Base-by-base conservation (phyloP, 2,888 invertebrate genomes). In the Onthophagus sagittarius region DNA sequence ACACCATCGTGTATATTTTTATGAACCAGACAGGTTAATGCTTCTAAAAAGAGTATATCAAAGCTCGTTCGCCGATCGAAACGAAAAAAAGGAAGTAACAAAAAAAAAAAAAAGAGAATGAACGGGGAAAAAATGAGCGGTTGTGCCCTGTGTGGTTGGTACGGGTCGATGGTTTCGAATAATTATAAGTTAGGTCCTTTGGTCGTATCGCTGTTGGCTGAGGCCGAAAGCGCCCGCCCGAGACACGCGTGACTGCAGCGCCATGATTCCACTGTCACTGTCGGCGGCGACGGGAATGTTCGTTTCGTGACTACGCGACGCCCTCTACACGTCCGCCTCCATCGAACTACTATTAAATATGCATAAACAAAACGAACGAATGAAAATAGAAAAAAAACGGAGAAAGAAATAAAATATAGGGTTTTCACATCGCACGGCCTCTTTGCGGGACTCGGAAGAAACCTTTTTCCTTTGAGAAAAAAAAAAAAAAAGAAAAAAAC, bases 231-330 rank as follows among this genome's bases (percentile, higher is more conserved):
- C 79, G 80, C 80, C 79, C 82, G 81, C 80, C 39, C 39, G 39
- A 81, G 82, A 83, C 23, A 23, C 83, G 83, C 83, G 83, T 84
- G 84, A 83, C 84, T 82, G 79, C 82, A 83, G 83, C 83, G 83
- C 78, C 81, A 79, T 81, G 81, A 81, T 80, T 82, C 81, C 77
- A 80, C 82, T 82, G 81, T 82, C 82, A 83, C 82, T 82, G 83
- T 81, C 79, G 23, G 79, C 76, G 39, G 39, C 39, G 39, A 11
- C 76, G 23, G 23, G 23, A 23, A 23, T 23, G 23, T 23, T 23
- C n/a, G n/a, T 80, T 84, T 83, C 83, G 83, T 83, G 83, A 83
- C 83, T 81, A 76, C 78, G 81, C 77, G 82, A 83, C 83, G 83
- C 83, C 83, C 82, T 81, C 82, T 78, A 80, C 81, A 79, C 82